A percentile compares a stretch with the other conserved stretches of the same genome.
phyloP scores from a whole-genome alignment of 2,797 vertebrate species.

The Sebastiscus tertius region DNA sequence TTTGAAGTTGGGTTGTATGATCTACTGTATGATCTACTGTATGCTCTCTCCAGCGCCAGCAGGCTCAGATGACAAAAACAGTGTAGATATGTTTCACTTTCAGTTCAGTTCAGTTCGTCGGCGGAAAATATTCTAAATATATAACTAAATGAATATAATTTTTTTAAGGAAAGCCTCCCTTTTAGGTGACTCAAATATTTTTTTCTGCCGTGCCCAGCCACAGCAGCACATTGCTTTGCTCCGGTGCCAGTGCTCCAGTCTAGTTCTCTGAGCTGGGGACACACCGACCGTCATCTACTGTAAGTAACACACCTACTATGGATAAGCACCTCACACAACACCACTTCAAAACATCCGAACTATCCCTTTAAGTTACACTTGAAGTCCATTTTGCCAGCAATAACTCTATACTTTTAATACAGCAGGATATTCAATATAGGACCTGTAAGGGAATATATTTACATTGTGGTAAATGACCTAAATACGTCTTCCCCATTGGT shows the following conservation, averaged over 20 bases:
- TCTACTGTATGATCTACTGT: not conserved
- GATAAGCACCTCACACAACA: no score
- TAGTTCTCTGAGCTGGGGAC: no score
- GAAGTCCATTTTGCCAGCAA: not conserved
- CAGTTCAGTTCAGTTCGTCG: not conserved
- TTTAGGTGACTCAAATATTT: fast-evolving
- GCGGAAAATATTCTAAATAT: no score
- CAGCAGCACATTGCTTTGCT: no score
- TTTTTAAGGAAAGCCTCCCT: no score
- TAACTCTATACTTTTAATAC: not conserved
- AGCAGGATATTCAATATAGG: not conserved
- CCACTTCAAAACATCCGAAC: not conserved
- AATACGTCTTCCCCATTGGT: not conserved
- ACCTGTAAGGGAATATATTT: not conserved
- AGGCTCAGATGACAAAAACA: not conserved
- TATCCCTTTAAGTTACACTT: not conserved
- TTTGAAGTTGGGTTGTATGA: not conserved
- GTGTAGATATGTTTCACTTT: not conserved
- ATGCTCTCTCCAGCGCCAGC: not conserved
- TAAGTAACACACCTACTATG: no score
- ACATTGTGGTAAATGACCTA: not conserved
- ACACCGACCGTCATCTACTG: no score
- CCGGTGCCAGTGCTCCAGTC: no score
- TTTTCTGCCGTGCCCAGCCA: no score
- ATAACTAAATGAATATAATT: no score